Conservation (phyloP, 1,140 invertebrate species). For the Daktulosphaira vitifoliae region DNA sequence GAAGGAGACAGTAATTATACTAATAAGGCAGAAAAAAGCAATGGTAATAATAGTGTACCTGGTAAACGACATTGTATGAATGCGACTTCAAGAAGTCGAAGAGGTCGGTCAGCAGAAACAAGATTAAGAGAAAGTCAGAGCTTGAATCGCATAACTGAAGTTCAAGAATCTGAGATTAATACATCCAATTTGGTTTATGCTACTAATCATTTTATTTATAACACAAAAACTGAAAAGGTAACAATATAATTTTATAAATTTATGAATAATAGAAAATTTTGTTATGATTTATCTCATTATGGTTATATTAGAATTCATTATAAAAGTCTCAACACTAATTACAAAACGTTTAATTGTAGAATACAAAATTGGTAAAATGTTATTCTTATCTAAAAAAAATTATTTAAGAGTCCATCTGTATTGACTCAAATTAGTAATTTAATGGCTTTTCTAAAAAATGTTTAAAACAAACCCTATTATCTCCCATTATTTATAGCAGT, state of each 20-base stretch:
- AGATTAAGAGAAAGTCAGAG: conserved; percentile 68
- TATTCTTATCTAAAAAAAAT: no score
- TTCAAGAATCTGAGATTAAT: conserved; percentile 53
- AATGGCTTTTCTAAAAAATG: no score
- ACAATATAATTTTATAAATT: not conserved
- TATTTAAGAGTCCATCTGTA: no score
- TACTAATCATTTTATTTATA: conserved; percentile 3
- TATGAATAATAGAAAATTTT: no score
- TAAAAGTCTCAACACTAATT: no score
- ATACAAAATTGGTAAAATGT: no score
- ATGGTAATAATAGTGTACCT: conserved; percentile 40
- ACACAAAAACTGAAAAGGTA: not conserved
- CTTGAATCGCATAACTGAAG: conserved; percentile 70
- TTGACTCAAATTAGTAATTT: no score
- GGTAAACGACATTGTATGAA: conserved; percentile 37
- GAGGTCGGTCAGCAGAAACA: conserved; percentile 54
- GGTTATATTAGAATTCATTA: no score
- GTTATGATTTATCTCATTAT: no score
- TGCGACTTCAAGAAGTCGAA: conserved; percentile 45
- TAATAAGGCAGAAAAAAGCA: conserved; percentile 19
- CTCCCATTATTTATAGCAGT: no score
- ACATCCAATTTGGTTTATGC: not conserved
- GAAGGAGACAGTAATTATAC: conserved; percentile 2
- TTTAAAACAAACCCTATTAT: no score
- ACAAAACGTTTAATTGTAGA: no score